A percentile compares a stretch with the other conserved stretches of the same genome.
phyloP scores from a whole-genome alignment of 2,113 vertebrate species.

The Hemicordylus capensis region DNA sequence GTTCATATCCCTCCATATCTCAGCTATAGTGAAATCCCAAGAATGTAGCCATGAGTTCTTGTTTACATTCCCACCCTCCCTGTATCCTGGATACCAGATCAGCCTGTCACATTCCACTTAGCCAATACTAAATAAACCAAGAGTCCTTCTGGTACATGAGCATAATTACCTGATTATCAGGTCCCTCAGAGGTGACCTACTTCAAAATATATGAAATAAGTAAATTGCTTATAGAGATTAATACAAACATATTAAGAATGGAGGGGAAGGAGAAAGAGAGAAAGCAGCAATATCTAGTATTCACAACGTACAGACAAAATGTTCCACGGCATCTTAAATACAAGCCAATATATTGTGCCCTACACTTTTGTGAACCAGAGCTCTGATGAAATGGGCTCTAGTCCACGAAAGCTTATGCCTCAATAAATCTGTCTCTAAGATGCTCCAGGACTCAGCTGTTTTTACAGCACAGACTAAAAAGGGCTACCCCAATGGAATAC shows the following conservation, averaged over 20 bases:
- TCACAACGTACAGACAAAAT: neutral
- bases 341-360: neutral
- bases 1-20: constrained; percentile 71
- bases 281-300: no score
- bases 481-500: neutral
- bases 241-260: neutral
- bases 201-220: neutral
- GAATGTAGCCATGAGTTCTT: constrained; percentile 76
- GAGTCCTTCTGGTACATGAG: constrained; percentile 1
- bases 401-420: neutral
- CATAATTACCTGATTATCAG: constrained; percentile 13
- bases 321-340: neutral
- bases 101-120: constrained; percentile 68
- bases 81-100: constrained; percentile 72
- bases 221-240: neutral
- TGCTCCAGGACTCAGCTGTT: neutral
- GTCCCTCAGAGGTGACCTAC: accelerated
- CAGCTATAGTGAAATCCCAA: constrained; percentile 68
- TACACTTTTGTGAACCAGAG: neutral
- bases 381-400: neutral
- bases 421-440: neutral
- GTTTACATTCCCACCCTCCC: constrained; percentile 70
- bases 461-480: neutral
- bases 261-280: no score
- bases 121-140: constrained; percentile 42